phyloP scores from a whole-genome alignment of 2,113 vertebrate genomes.

The Colius striatus region DNA sequence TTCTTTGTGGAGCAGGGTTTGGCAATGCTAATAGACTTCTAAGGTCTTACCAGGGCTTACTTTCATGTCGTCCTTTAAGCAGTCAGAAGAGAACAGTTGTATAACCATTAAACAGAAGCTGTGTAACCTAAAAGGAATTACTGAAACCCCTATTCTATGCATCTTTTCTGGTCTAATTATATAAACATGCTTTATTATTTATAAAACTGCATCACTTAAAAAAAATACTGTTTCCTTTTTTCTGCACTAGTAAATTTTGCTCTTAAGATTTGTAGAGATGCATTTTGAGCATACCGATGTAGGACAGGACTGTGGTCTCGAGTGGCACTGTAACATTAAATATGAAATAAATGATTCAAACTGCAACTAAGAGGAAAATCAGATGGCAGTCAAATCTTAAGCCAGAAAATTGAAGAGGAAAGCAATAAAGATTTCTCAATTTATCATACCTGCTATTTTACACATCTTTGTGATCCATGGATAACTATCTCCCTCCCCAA shows the following conservation, averaged over 20 bases:
- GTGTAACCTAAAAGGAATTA: conserved; percentile 14
- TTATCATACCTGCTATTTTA: background rate
- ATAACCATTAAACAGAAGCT: conserved; percentile 15
- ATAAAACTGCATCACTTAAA: conserved; percentile 26
- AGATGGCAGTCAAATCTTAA: conserved; percentile 34
- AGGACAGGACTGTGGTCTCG: conserved; percentile 38
- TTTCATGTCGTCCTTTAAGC: background rate
- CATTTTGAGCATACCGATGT: conserved; percentile 41
- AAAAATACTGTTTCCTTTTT: background rate
- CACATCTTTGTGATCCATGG: background rate
- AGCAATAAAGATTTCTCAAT: background rate
- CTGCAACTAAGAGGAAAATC: conserved; percentile 50
- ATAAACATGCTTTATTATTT: conserved; percentile 44
- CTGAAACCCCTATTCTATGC: conserved; percentile 25
- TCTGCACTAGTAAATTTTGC: conserved; percentile 54
- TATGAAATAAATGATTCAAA: conserved; percentile 67
- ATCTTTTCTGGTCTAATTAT: conserved; percentile 19
- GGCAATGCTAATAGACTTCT: background rate
- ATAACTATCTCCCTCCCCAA: background rate
- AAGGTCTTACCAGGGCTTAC: background rate
- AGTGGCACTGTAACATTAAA: conserved; percentile 57
- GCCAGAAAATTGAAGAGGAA: conserved; percentile 36
- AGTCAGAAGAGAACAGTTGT: background rate
- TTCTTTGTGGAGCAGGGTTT: background rate
- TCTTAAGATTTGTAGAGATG: conserved; percentile 39